Evolutionary conservation across 1,140 invertebrate species (phyloP).

Genomic region (Eulimnadia texana): DNA sequence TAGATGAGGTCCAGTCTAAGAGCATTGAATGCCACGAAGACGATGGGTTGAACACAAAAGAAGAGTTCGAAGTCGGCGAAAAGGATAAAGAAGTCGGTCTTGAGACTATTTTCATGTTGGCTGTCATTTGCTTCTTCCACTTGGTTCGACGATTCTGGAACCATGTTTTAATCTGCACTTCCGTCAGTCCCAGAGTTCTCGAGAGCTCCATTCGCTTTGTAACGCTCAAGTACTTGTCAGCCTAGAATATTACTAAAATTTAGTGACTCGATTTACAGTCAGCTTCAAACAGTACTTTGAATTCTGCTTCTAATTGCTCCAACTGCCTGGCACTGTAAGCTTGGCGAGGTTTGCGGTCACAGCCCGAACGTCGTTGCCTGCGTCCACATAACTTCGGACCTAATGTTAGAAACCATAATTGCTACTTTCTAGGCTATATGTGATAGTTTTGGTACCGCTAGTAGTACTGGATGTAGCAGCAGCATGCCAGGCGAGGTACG

Average conservation of each 20-base stretch:
- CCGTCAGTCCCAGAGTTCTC: slow-evolving; percentile 69
- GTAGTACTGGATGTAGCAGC: no score
- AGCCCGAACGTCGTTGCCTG: slow-evolving; percentile 61
- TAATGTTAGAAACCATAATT: no score
- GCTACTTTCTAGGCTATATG: no score
- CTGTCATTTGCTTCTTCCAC: slow-evolving; percentile 90
- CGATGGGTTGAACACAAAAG: not conserved
- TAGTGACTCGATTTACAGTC: slow-evolving; percentile 5
- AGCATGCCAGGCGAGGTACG: no score
- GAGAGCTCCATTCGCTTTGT: slow-evolving; percentile 87
- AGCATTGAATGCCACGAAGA: not conserved
- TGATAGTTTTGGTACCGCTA: no score
- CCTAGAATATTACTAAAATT: slow-evolving; percentile 31
- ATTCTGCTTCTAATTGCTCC: slow-evolving; percentile 77
- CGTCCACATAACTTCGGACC: slow-evolving; percentile 60
- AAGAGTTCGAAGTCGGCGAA: slow-evolving; percentile 40
- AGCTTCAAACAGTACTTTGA: slow-evolving; percentile 48
- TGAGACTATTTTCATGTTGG: slow-evolving; percentile 69
- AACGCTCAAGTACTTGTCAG: slow-evolving; percentile 89
- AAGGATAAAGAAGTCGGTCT: slow-evolving; percentile 54
- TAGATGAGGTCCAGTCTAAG: not conserved
- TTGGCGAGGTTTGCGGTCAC: slow-evolving; percentile 84
- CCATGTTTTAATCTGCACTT: slow-evolving; percentile 96
- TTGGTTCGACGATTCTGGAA: slow-evolving; percentile 89
- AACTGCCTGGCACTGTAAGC: slow-evolving; percentile 88